Evolutionary conservation across 2,113 vertebrate genomes (phyloP), one percentile per base, ranked within the genome.

Genomic region (Ictidomys tridecemlineatus): DNA sequence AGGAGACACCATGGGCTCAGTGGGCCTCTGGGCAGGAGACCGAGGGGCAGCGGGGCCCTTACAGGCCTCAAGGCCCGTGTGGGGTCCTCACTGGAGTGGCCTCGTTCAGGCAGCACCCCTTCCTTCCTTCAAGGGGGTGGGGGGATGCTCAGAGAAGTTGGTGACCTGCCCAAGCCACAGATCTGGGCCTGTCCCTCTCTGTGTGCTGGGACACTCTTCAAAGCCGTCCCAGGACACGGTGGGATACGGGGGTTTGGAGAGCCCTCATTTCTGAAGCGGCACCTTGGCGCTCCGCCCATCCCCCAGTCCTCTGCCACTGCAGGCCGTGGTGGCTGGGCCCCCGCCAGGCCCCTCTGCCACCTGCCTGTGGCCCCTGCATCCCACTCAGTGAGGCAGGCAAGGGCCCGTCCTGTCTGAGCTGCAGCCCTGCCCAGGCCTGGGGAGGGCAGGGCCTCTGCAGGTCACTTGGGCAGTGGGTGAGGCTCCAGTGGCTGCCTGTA

Each of bases 401-500:
- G 24, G 5, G 26, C 37, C 56, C 37, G 2, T 37, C 34, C 61
- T 30, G 20, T 28, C 32, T 0, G 11, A 18, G 18, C n/a, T 13
- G 53, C 24, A 72, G 63, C 11, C 34, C 53, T 11, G 58, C 34
- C 58, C 39, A 1, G 34, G 5, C 65, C 22, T 89, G 45, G 22
- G 10, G 24, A 16, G 28, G 12, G 42, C 28, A 0, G 0, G 37
- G 61, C 10, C 16, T 30, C 0, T 2, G 3, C 0, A 30, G 1
- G 22, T 51, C 0, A 0, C 37, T 1, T 20, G 13, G 28, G 37
- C 48, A 5, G 0, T 0, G 34, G 51, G 16, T 5, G 37, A 26
- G 0, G 1, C 0, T 1, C 37, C 24, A 5, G 4, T 10, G 22
- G 24, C 76, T 0, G 45, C 5, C 32, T 20, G 10, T 22, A 32